Evolutionary conservation across 1,140 invertebrate species (phyloP), one percentile per base, ranked within the genome.

Genomic region (Ctenoplectra terminalis): DNA sequence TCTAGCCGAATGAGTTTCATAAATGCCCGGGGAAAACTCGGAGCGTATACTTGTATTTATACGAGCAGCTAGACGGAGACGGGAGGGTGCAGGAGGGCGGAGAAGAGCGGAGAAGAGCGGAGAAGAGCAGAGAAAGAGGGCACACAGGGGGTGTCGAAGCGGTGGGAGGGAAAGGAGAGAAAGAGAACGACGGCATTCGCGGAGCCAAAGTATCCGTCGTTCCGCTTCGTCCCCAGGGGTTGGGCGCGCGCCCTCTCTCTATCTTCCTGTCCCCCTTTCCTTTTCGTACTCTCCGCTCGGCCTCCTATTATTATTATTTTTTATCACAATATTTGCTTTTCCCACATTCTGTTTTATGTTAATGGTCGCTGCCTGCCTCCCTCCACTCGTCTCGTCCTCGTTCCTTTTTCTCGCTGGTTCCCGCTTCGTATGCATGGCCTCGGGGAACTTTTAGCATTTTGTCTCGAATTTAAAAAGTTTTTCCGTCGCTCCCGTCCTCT

Each of bases 251-350:
- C 37, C 9, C 31, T 77, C 31, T 69, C n/a, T 48, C 17, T 5
- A 31, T 72, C 37, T 50, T 54, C 48, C 43, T 20, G 50, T 34
- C 34, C 34, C 20, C 60, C 74, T 70, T 64, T 60, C 54, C 67
- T 73, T 72, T 58, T 61, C 81, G 60, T 73, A 66, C 74, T 66
- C 77, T 69, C 54, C 75, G 78, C 84, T 83, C 79, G 78, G 83
- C 87, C 82, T 92, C 64, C 88, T 90, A 89, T 89, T 90, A 88
- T 92, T 90, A 92, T 93, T 93, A 93, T 93, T 93, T 93, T 93
- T 93, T 92, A 93, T 92, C 92, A 91, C 92, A 92, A 93, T 93
- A 93, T 93, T 93, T 92, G 90, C 90, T 90, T 93, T 91, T 90
- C 88, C 88, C 91, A 91, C 91, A 92, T 93, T 93, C 90, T 91